Evolutionary conservation across 2,797 vertebrate genomes (phyloP), one percentile per base, ranked within the genome.

Genomic region (Galagoides demidoff): DNA sequence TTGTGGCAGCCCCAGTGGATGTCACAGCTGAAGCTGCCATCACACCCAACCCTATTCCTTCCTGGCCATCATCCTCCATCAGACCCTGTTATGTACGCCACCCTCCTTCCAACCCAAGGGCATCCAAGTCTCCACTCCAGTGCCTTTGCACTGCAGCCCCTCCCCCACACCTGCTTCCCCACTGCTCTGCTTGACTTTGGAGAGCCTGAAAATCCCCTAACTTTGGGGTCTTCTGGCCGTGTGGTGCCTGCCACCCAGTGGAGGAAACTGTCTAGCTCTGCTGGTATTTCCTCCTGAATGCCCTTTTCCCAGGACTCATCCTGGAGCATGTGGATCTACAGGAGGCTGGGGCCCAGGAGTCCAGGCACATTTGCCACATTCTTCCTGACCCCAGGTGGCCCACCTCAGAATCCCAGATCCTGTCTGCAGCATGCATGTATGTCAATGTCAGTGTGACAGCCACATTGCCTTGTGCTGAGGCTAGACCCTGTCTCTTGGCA

Each of bases 21-120:
- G 25, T 81, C 45, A 16, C 37, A 3, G 9, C 59, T n/a, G 59
- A 57, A 63, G 66, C 45, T 3, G 11, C 10, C 31, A 1, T 10
- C 12, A 43, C 37, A 22, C 70, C 34, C 13, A 77, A 12, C 61
- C 20, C 34, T 0, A 12, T 6, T 22, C 55, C 25, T 63, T 59
- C 82, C 43, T 16, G 10, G 76, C 43, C 31, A 27, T 11, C 25
- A 0, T 25, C 55, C 31, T 7, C 31, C 6, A 29, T 43, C 45
- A 5, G 71, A 14, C 13, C 5, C 52, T 20, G 7, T 10, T 10
- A 1, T n/a, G n/a, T 1, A 1, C 57, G 37, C 34, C 10, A 16
- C 20, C 52, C 43, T 59, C 63, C 39, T 77, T 59, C 43, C 22
- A 7, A 25, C 45, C 63, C 29, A 7, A 43, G 34, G 37, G 14